These are phyloP conservation scores for Ormyrus rosae DNA, from an alignment of 2,888 invertebrate genomes.

Conservation along the genomic window DNA sequence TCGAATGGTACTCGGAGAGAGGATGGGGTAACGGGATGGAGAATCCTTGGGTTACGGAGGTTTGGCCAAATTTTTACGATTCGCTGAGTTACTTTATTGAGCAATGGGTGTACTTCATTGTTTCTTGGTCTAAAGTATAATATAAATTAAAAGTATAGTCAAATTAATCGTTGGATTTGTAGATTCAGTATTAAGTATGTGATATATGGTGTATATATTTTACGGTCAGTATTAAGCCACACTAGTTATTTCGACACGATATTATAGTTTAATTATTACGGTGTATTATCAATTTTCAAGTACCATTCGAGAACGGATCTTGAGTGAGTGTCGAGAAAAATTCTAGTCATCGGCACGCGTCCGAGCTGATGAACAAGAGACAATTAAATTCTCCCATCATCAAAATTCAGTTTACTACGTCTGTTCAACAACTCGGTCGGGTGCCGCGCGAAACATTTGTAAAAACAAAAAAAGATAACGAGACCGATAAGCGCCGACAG, in stretches of 20 bases:
- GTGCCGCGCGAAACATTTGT: constrained; percentile 13
- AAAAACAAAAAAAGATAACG: constrained; percentile 9
- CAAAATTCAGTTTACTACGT: no score
- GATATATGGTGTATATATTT: constrained; percentile 21
- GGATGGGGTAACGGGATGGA: neutral
- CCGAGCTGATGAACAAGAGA: neutral
- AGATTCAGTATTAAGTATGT: constrained; percentile 12
- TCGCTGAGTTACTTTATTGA: no score
- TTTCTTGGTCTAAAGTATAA: neutral
- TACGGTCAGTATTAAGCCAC: constrained; percentile 15
- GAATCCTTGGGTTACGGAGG: no score
- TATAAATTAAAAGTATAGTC: constrained; percentile 10
- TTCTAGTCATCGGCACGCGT: neutral
- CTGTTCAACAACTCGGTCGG: neutral
- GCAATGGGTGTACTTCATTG: no score
- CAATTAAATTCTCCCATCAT: no score
- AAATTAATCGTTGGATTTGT: constrained; percentile 14
- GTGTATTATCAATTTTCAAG: neutral
- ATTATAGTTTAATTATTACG: neutral
- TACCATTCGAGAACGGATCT: constrained; percentile 32
- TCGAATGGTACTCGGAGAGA: constrained; percentile 28
- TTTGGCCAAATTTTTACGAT: no score
- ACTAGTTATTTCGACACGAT: constrained; percentile 47
- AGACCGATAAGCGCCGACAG: neutral
- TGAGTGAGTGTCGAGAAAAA: neutral